Base-by-base conservation (phyloP, 2,797 vertebrate species). In the Hirundo rustica region DNA sequence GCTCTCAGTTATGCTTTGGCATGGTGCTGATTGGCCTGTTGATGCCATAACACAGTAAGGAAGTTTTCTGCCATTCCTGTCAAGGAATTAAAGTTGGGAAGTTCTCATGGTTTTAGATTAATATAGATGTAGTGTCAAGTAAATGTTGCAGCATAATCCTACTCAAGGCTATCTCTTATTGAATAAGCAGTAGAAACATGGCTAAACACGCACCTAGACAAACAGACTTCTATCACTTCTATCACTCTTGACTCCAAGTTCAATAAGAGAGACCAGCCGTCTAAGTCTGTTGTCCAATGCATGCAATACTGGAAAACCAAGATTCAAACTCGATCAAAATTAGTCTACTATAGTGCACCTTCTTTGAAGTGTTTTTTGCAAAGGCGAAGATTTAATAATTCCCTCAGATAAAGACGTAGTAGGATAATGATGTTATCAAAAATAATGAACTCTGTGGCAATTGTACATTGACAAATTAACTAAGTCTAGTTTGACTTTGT, bases 261-360 rank as follows among this genome's bases (percentile, higher is more conserved):
- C 62, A 93, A 65, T 55, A 93, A 71, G n/a, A 62, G 20, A 93
- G 18, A 91, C 58, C 66, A 93, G 53, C 32, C 74, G 82, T 75
- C 84, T 70, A 79, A 38, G 53, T 76, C 90, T 95, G 68, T 48
- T 85, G 81, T 42, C 38, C 91, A 86, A 65, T 7, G 7, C 48
- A 79, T 4, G 26, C n/a, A 66, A 40, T 22, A 54, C 23, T 25
- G 54, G 27, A 74, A 95, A 93, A 93, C 3, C 32, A 85, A 71
- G 76, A 96, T 64, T 93, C 72, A 92, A 48, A 83, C 75, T 48
- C 81, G 38, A 80, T 92, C 70, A 85, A 32, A 81, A 79, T 47
- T 45, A 66, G n/a, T 90, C 72, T 90, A 54, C 29, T 73, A 54
- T 21, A 79, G 20, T 50, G 45, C 7, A 71, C 13, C 67, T 38